Evolutionary conservation across 2,888 invertebrate species (phyloP).

Genomic region (Cactoblastis cactorum): DNA sequence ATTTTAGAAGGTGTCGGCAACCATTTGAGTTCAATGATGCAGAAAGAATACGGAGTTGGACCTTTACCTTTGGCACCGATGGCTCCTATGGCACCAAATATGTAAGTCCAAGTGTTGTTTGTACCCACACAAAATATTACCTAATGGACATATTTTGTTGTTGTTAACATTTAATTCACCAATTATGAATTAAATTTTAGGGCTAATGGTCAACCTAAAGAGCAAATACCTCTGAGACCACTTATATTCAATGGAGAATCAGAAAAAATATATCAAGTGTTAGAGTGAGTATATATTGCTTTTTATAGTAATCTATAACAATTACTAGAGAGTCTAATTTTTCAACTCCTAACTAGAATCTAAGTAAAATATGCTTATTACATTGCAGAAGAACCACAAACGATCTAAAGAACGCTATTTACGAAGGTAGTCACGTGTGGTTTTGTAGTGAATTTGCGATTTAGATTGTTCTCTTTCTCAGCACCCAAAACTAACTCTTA

Average conservation of each 20-base stretch:
- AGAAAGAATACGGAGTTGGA: constrained; percentile 64
- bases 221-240: constrained; percentile 89
- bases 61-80: constrained; percentile 38
- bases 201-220: constrained; percentile 76
- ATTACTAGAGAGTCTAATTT: constrained; percentile 15
- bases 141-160: too few species aligned
- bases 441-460: constrained; percentile 36
- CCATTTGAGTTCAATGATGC: constrained; percentile 76
- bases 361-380: constrained; percentile 45
- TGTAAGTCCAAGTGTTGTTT: constrained; percentile 44
- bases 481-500: constrained; percentile 11
- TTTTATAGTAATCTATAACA: constrained; percentile 5
- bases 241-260: constrained; percentile 84
- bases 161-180: neutral
- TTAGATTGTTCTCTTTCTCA: constrained; percentile 29
- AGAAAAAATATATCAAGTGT: constrained; percentile 83
- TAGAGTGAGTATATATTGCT: constrained; percentile 81
- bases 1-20: constrained; percentile 64
- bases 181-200: constrained; percentile 36
- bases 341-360: constrained; percentile 18
- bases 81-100: constrained; percentile 45
- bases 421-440: constrained; percentile 73
- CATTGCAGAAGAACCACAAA: constrained; percentile 77
- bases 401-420: constrained; percentile 75
- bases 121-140: neutral